Percentiles rank a stretch among this genome's conserved stretches.
These are phyloP conservation scores for Trachelus tabidus DNA, from an alignment of 2,888 invertebrate species.

Conservation along the genomic window DNA sequence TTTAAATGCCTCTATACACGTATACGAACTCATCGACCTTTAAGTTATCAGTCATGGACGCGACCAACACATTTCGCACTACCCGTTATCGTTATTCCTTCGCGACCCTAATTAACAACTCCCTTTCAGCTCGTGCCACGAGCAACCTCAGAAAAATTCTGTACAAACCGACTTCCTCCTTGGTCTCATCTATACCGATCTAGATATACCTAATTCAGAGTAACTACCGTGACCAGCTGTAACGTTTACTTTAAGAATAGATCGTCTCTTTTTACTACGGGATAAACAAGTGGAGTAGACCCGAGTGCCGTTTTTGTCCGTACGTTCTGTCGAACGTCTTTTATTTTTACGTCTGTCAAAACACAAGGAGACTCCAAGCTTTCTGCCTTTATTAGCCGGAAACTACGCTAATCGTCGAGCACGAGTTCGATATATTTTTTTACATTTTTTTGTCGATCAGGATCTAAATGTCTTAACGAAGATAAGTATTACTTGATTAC, in stretches of 20 bases:
- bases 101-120: neutral
- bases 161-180: neutral
- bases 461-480: neutral
- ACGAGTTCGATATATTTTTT: neutral
- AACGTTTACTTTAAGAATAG: neutral
- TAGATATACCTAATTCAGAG: neutral
- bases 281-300: neutral
- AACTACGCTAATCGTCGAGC: neutral
- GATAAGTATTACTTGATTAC: conserved; percentile 6
- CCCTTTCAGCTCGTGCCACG: neutral
- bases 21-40: conserved; percentile 27
- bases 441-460: neutral
- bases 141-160: neutral
- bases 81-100: conserved; percentile 24
- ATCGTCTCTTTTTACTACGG: neutral
- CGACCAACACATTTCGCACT: conserved; percentile 38
- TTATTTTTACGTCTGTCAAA: neutral
- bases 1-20: conserved; percentile 40
- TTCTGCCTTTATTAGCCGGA: neutral
- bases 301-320: neutral
- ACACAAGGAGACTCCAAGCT: neutral
- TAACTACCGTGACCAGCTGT: neutral
- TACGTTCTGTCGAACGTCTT: neutral
- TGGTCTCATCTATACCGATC: neutral
- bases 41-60: conserved; percentile 44